Evolutionary conservation across 2,113 vertebrate genomes (phyloP).

Genomic region (Typhlomys cinereus): DNA sequence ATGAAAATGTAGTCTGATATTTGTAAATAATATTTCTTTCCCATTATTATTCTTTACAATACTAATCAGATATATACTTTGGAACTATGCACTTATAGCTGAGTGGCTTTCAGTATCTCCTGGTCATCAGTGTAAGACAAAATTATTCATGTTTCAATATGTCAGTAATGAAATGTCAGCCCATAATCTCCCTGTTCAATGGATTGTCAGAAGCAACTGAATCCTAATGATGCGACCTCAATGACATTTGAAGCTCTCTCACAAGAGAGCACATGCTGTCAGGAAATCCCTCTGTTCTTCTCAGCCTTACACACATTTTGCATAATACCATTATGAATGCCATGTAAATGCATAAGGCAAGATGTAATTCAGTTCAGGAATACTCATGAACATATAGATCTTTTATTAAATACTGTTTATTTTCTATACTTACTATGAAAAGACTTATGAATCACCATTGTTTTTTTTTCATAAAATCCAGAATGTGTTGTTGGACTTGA

Average conservation of each 20-base stretch:
- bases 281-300: constrained; percentile 23
- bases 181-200: constrained; percentile 67
- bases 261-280: neutral
- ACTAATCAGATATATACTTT: constrained; percentile 5
- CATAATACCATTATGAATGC: neutral
- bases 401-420: neutral
- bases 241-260: constrained; percentile 63
- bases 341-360: constrained; percentile 32
- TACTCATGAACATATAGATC: neutral
- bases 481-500: neutral
- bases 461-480: neutral
- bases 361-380: constrained; percentile 36
- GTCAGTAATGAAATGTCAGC: constrained; percentile 71
- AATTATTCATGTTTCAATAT: constrained; percentile 71
- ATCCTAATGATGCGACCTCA: constrained; percentile 51
- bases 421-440: constrained; percentile 38
- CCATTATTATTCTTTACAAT: neutral
- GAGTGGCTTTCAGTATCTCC: constrained; percentile 52
- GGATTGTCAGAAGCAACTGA: constrained; percentile 68
- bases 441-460: neutral
- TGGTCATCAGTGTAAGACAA: constrained; percentile 62
- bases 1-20: neutral
- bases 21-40: constrained; percentile 2
- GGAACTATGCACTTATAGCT: constrained; percentile 10
- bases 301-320: neutral